A percentile compares a stretch with the other conserved stretches of the same genome.
phyloP scores from a whole-genome alignment of 2,797 vertebrate species.

The Myiothlypis chrysogaster region DNA sequence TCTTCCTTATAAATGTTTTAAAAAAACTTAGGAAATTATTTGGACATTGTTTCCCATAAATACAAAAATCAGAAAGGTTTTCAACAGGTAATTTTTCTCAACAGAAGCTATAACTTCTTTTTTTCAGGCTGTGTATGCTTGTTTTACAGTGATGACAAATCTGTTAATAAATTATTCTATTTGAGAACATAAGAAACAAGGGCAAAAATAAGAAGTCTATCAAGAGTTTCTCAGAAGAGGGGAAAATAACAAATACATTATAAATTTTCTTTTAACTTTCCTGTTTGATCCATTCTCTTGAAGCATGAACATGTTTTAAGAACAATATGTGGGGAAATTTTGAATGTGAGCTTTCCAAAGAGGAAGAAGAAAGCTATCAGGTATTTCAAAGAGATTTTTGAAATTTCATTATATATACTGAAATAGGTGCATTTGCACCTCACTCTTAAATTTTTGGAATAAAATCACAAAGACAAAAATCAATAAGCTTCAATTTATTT shows the following conservation, averaged over 20 bases:
- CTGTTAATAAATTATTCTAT: neutral
- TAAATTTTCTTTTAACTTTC: neutral
- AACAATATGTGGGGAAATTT: neutral
- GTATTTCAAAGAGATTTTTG: neutral
- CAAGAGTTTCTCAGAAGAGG: neutral
- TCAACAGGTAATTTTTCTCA: neutral
- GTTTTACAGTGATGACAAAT: neutral
- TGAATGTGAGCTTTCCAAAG: neutral
- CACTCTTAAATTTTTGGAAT: neutral
- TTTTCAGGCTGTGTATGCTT: neutral
- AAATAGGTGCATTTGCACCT: neutral
- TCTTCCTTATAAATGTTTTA: neutral
- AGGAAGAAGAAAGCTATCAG: neutral
- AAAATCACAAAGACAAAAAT: neutral
- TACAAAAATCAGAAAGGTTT: neutral
- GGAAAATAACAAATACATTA: neutral
- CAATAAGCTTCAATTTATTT: neutral
- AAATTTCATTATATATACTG: neutral
- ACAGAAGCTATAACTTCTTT: neutral
- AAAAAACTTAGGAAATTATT: neutral
- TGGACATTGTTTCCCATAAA: neutral
- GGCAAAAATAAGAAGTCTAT: neutral
- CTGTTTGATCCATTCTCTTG: neutral
- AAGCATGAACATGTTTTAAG: constrained; percentile 5
- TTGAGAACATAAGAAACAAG: neutral